phyloP scores from a whole-genome alignment of 2,888 invertebrate species.

The Ganaspis brasiliensis region DNA sequence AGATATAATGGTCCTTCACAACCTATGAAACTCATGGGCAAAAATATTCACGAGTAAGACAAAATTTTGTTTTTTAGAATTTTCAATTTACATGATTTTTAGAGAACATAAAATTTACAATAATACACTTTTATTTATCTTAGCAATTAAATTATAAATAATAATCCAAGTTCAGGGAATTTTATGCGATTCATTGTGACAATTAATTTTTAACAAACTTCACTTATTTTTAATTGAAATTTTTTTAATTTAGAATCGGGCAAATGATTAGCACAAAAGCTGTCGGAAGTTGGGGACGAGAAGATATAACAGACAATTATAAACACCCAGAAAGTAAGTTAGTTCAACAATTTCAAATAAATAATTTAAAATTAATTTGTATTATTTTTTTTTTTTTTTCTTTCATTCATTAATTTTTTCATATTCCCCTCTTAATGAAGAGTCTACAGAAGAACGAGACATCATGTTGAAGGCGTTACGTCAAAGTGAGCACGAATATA shows the following conservation, averaged over 20 bases:
- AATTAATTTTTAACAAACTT: too few species aligned
- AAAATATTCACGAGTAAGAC: constrained; percentile 86
- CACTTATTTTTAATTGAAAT: too few species aligned
- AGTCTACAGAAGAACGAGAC: constrained; percentile 89
- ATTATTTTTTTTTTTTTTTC: too few species aligned
- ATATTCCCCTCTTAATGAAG: constrained; percentile 73
- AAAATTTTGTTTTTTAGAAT: too few species aligned
- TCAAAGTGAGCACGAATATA: constrained; percentile 90
- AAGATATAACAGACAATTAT: constrained; percentile 92
- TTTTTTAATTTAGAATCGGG: constrained; percentile 86
- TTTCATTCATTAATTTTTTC: constrained; percentile 50
- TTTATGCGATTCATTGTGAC: too few species aligned
- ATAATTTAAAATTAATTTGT: too few species aligned
- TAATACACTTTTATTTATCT: too few species aligned
- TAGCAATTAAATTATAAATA: too few species aligned
- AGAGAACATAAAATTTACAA: too few species aligned
- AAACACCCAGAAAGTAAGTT: constrained; percentile 89
- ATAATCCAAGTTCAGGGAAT: too few species aligned
- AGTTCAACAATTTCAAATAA: too few species aligned
- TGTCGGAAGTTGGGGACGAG: constrained; percentile 89
- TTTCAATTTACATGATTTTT: too few species aligned
- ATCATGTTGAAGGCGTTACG: constrained; percentile 93
- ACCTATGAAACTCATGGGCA: constrained; percentile 89
- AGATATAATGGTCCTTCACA: constrained; percentile 91
- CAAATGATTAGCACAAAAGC: constrained; percentile 93